Percentiles rank a stretch among this genome's conserved stretches.
Conservation (phyloP, 2,797 vertebrate species). For the Sphaeramia orbicularis region DNA sequence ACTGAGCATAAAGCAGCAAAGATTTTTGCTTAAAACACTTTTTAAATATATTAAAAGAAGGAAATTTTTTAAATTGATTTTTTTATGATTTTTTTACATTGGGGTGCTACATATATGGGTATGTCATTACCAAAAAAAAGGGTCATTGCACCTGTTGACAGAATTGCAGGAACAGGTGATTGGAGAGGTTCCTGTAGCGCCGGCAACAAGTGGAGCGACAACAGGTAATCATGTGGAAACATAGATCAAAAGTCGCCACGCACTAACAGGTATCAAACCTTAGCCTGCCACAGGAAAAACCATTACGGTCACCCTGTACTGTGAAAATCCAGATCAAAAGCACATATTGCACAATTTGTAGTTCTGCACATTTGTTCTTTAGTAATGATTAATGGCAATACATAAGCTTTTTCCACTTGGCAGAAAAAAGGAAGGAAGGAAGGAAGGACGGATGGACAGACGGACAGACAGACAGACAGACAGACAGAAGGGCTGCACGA, state of each 20-base stretch:
- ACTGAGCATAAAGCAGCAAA: too few relatives aligned
- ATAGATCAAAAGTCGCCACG: slow-evolving; percentile 36
- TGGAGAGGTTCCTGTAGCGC: not conserved
- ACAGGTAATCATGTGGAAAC: slow-evolving; percentile 48
- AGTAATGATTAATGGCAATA: too few relatives aligned
- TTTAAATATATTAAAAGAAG: too few relatives aligned
- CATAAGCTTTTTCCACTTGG: too few relatives aligned
- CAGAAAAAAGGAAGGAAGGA: too few relatives aligned
- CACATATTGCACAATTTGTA: not conserved
- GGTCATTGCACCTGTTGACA: not conserved
- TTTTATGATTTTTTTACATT: too few relatives aligned
- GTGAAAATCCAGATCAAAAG: not conserved
- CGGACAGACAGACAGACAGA: too few relatives aligned
- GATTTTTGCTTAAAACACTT: too few relatives aligned
- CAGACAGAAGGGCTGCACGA: too few relatives aligned
- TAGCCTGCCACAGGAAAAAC: slow-evolving; percentile 17
- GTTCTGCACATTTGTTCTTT: not conserved
- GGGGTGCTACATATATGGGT: not conserved
- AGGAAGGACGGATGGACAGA: too few relatives aligned
- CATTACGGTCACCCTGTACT: slow-evolving; percentile 17
- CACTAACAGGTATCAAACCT: slow-evolving; percentile 1
- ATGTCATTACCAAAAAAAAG: not conserved
- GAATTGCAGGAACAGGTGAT: not conserved
- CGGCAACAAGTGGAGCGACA: slow-evolving; percentile 13
- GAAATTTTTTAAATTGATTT: too few relatives aligned